Conservation (phyloP, 2,797 vertebrate genomes). For the Gambelia wislizenii region DNA sequence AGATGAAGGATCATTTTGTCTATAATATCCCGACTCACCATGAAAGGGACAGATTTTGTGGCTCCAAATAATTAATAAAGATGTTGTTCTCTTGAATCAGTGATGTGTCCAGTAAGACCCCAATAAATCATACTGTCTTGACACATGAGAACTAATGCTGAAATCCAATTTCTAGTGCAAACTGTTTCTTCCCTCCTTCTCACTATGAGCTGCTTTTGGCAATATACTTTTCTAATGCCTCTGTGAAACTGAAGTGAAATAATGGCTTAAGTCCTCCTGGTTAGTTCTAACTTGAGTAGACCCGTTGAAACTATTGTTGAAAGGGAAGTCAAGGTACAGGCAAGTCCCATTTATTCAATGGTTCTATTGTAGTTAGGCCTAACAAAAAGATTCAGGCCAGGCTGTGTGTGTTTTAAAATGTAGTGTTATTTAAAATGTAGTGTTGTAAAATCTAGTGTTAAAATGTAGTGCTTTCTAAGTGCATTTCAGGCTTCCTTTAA, state of each 20-base stretch:
- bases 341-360: too few relatives aligned
- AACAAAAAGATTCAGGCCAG: too few relatives aligned
- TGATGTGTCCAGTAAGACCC: neutral
- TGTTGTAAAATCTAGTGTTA: neutral
- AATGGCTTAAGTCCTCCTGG: neutral
- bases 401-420: neutral
- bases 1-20: neutral
- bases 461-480: neutral
- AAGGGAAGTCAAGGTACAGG: too few relatives aligned
- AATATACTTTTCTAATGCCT: neutral
- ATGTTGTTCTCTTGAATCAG: neutral
- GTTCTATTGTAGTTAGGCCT: too few relatives aligned
- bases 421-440: too few relatives aligned
- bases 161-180: neutral
- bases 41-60: neutral
- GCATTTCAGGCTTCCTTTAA: neutral
- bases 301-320: too few relatives aligned
- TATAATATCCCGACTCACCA: neutral
- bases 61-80: conserved; percentile 19
- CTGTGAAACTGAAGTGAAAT: neutral
- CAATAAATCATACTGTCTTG: neutral
- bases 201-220: neutral
- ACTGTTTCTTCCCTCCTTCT: neutral
- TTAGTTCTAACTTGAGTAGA: too few relatives aligned
- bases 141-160: neutral